phyloP scores from a whole-genome alignment of 2,888 invertebrate species.

The Thymelicus lineola region DNA sequence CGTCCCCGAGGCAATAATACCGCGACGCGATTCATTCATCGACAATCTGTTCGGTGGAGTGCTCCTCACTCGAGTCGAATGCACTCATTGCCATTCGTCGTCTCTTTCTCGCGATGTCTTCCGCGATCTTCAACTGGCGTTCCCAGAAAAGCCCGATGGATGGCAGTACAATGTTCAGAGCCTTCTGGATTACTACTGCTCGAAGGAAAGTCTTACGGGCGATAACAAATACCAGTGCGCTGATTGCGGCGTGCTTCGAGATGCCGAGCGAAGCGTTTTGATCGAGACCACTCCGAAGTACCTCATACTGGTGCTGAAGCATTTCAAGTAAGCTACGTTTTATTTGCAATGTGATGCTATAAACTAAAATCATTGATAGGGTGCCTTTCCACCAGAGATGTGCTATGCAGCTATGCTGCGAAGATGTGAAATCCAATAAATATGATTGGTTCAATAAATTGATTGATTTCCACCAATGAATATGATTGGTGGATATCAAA shows the following conservation, averaged over 20 bases:
- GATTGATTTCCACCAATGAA: too few relatives aligned
- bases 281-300: constrained; percentile 91
- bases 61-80: constrained; percentile 89
- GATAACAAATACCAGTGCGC: constrained; percentile 94
- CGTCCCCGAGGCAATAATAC: constrained; percentile 51
- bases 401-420: too few relatives aligned
- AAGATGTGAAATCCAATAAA: too few relatives aligned
- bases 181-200: constrained; percentile 91
- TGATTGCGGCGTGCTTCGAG: constrained; percentile 89
- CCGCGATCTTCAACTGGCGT: constrained; percentile 91
- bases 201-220: constrained; percentile 90
- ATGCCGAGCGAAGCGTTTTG: constrained; percentile 86
- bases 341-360: neutral
- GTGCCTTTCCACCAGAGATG: too few relatives aligned
- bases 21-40: constrained; percentile 63
- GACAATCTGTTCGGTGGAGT: constrained; percentile 92
- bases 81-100: constrained; percentile 89
- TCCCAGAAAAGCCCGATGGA: constrained; percentile 84
- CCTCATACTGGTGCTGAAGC: constrained; percentile 92
- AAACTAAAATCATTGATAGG: too few relatives aligned
- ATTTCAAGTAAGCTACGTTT: constrained; percentile 85
- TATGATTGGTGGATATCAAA: too few relatives aligned
- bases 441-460: too few relatives aligned
- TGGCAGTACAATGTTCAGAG: constrained; percentile 88
- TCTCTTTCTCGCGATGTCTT: constrained; percentile 92